Conservation (phyloP, 2,113 vertebrate species). For the Craseonycteris thonglongyai region DNA sequence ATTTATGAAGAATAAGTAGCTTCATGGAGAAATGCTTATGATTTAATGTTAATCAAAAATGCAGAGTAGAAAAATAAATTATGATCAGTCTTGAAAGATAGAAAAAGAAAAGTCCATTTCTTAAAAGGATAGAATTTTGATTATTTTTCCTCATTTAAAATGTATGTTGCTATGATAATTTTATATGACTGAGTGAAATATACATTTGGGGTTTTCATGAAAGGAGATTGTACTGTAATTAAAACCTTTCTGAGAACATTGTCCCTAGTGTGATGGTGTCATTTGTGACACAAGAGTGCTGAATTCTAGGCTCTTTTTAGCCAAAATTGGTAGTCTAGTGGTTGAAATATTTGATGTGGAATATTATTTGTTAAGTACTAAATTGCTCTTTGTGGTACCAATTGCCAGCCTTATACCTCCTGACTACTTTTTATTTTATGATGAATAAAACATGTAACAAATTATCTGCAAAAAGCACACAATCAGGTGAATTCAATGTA, state of each 20-base stretch:
- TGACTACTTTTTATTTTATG: not conserved
- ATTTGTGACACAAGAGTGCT: not conserved
- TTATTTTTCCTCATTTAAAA: not conserved
- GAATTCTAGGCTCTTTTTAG: not conserved
- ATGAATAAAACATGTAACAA: not conserved
- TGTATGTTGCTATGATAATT: not conserved
- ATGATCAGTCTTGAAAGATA: not conserved
- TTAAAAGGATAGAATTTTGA: not conserved
- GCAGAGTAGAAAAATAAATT: not conserved
- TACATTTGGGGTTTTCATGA: not conserved
- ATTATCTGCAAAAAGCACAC: not conserved
- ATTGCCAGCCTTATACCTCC: not conserved
- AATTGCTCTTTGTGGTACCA: not conserved
- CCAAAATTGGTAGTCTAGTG: not conserved
- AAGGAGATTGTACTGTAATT: not conserved
- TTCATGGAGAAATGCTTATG: not conserved
- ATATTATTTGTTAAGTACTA: not conserved
- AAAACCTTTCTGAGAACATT: not conserved
- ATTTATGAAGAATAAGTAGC: not conserved
- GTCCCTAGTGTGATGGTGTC: not conserved
- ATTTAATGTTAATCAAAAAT: not conserved
- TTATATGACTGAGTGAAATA: not conserved
- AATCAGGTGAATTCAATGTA: not conserved
- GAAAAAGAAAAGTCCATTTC: not conserved
- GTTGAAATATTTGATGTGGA: not conserved